A percentile compares a stretch with the other conserved stretches of the same genome.
Evolutionary conservation across 2,797 vertebrate genomes (phyloP).

Genomic region (Gobio occitaniae): DNA sequence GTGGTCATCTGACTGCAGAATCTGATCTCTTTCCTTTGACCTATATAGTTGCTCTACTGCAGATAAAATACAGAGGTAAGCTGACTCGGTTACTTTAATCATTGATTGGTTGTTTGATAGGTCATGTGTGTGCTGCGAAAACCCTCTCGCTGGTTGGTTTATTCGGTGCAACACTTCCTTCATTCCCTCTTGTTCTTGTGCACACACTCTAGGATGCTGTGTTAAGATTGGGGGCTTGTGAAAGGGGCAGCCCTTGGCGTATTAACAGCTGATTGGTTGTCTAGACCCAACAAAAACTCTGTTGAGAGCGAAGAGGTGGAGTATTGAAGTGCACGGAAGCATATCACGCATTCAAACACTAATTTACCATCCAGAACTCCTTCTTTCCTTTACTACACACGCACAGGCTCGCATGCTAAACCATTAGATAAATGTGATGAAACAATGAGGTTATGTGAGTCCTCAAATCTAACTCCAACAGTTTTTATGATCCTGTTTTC

Average conservation of each 20-base stretch:
- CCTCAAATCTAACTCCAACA: slow-evolving; percentile 52
- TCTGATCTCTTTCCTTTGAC: slow-evolving; percentile 13
- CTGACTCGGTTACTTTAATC: slow-evolving; percentile 2
- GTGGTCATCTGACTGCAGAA: not conserved
- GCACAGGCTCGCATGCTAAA: slow-evolving; percentile 8
- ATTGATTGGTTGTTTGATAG: slow-evolving; percentile 27
- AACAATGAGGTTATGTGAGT: slow-evolving; percentile 57
- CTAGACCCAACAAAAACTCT: not conserved
- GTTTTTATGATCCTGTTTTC: slow-evolving; percentile 36
- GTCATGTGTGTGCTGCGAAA: slow-evolving; percentile 11
- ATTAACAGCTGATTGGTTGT: slow-evolving; percentile 45
- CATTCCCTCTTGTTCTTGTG: slow-evolving; percentile 11
- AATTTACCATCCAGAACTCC: slow-evolving; percentile 1
- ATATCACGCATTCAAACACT: not conserved
- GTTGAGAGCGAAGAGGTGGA: slow-evolving; percentile 10
- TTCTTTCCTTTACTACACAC: slow-evolving; percentile 21
- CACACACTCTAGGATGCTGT: slow-evolving; percentile 1
- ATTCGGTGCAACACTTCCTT: not conserved
- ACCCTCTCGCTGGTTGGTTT: slow-evolving; percentile 32
- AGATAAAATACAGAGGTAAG: not conserved
- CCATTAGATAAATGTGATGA: slow-evolving; percentile 41
- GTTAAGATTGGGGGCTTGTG: slow-evolving; percentile 30
- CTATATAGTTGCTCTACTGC: not conserved
- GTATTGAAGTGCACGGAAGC: not conserved
- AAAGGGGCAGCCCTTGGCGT: slow-evolving; percentile 7